Conservation (phyloP, 2,113 vertebrate genomes). For the Gopherus flavomarginatus region DNA sequence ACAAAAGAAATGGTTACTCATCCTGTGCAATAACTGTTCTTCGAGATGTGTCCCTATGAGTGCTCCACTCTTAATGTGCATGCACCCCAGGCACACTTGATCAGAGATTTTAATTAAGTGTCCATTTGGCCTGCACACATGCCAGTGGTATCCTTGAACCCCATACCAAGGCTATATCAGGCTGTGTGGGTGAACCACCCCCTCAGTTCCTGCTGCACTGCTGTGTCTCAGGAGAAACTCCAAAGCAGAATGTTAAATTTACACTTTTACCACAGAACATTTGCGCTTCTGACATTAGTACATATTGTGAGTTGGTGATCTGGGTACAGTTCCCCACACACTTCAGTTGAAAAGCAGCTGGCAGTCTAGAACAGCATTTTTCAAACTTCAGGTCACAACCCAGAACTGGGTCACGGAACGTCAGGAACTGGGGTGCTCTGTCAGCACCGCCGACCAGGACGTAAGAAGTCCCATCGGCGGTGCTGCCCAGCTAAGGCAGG, state of each 20-base stretch:
- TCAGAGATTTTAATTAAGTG: neutral
- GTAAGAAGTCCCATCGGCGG: too few species aligned
- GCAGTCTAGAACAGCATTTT: too few species aligned
- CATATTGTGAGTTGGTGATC: neutral
- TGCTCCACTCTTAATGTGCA: neutral
- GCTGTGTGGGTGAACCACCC: neutral
- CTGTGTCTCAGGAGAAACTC: neutral
- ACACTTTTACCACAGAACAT: neutral
- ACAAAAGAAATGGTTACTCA: neutral
- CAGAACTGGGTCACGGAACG: too few species aligned
- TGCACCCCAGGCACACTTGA: neutral
- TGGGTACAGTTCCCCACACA: neutral
- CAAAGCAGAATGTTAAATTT: neutral
- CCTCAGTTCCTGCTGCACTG: neutral
- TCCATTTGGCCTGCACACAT: neutral
- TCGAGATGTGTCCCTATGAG: neutral
- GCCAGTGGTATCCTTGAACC: neutral
- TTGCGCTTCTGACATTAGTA: neutral
- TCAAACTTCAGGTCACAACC: too few species aligned
- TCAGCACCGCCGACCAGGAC: too few species aligned
- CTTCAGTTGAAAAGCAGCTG: too few species aligned
- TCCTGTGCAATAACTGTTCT: neutral
- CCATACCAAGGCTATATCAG: neutral
- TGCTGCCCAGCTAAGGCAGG: too few species aligned
- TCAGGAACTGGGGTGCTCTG: too few species aligned